Evolutionary conservation across 2,113 vertebrate species (phyloP), one percentile per base, ranked within the genome.

Genomic region (Salvelinus fontinalis): DNA sequence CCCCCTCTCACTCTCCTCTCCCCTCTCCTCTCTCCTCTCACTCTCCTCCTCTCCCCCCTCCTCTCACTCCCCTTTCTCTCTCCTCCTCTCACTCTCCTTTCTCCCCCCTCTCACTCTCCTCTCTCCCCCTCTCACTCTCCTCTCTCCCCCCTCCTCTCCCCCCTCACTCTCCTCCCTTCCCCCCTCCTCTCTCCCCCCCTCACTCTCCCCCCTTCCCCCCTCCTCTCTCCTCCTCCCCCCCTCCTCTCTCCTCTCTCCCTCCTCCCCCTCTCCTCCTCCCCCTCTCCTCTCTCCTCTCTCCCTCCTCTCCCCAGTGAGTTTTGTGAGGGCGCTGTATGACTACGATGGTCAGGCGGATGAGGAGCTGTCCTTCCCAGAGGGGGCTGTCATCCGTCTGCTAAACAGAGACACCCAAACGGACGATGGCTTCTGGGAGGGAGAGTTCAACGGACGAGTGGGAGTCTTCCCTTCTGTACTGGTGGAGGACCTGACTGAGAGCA

Each of bases 391-490:
- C 81, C 97, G 97, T 26, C 97, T 99, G 85, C 77, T 99, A 85
- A 97, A 95, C 92, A 97, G 98, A 71, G 95, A 99, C 80, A 98
- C 97, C 75, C 97, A 98, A 83, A 97, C 97, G 0, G 98, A 99
- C 0, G 97, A 99, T 18, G 98, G 98, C 18, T 99, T 99, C 89
- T 99, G 98, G 98, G 97, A 99, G 86, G 98, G 98, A 0, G 98
- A 99, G 81, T 96, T 99, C 88, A 97, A 92, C 0, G 96, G 97
- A 0, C 92, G 93, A 0, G 81, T 97, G 2, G 98, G 98, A 0
- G 97, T 99, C 78, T 99, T 99, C 90, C 98, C 98, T 0, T 99
- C 97, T 0, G 97, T 99, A 51, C 79, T 99, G 74, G 98, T 99
- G 0, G 98, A 99, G 77, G 98, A 99, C 77, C 92, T 99, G 13